These are phyloP conservation scores for Orgyia antiqua DNA, from an alignment of 2,888 invertebrate genomes.

Conservation along the genomic window DNA sequence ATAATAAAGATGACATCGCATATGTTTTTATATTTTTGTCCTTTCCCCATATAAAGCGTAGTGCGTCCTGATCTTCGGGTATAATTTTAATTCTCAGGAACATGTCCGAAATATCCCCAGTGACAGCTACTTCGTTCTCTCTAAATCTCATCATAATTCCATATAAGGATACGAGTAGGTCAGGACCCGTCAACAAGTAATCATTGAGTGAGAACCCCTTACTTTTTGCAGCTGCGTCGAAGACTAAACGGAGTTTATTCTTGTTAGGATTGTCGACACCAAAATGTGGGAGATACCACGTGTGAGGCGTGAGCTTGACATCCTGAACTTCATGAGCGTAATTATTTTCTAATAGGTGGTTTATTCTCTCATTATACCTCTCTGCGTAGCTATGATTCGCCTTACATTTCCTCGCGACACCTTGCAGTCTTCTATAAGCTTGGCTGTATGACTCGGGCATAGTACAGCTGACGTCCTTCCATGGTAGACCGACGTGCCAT, in stretches of 20 bases:
- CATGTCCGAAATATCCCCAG: conserved; percentile 17
- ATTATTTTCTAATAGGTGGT: background rate
- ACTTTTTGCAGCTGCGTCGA: conserved; percentile 14
- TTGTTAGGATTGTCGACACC: conserved; percentile 21
- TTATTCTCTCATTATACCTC: background rate
- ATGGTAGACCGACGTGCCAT: conserved; percentile 3
- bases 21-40: background rate
- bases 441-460: conserved; percentile 1
- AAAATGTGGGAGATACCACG: conserved; percentile 26
- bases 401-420: background rate
- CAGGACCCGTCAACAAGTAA: conserved; percentile 13
- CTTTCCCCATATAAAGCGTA: conserved; percentile 4
- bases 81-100: conserved; percentile 14
- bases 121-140: conserved; percentile 11
- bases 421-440: background rate
- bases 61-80: conserved; percentile 9
- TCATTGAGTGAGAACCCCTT: conserved; percentile 2
- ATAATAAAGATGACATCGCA: conserved; percentile 5
- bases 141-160: conserved; percentile 20
- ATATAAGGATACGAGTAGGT: conserved; percentile 14
- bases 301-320: background rate
- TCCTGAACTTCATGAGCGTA: background rate
- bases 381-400: background rate
- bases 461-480: conserved; percentile 1
- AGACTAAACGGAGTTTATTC: conserved; percentile 15